Evolutionary conservation across 2,113 vertebrate species (phyloP), one percentile per base, ranked within the genome.

Genomic region (Rhinogobius similis): DNA sequence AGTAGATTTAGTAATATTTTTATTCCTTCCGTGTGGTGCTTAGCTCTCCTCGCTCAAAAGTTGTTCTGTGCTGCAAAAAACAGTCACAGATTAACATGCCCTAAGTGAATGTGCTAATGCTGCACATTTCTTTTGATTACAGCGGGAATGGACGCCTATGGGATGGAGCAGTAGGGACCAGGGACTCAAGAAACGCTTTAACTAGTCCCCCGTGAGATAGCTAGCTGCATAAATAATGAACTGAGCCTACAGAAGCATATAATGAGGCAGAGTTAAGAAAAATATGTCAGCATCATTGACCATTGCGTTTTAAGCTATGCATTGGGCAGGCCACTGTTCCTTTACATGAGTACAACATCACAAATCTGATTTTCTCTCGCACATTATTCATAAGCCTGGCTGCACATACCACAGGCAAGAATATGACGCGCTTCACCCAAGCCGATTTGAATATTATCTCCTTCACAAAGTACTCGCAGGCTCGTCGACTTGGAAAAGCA

Each of bases 71-170:
- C 56, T 62, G 20, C 1, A 46, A 62, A n/a, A 75, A 77, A 77
- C 53, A 74, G 68, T 78, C 59, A 10, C 46, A 82, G 82, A 89
- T 89, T 82, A 88, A 78, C 58, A 48, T 68, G 76, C 72, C 77
- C 62, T 71, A 77, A 83, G 65, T 68, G 68, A 82, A 82, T 72
- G 72, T 82, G 81, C 85, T 83, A 76, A 66, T 82, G 67, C 63
- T 78, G 77, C 81, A 80, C 71, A 81, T 86, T 88, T 72, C 43
- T 74, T 88, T 82, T 88, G 70, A 87, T 79, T 83, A 72, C 65
- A 84, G 65, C 46, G 46, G n/a, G 43, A 73, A 62, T 66, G 69
- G 46, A 56, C 72, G 58, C 62, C 72, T 78, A 21, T 67, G 20
- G 24, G 58, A 81, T 67, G 5, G 36, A 23, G 70, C 20, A 65